A percentile compares a stretch with the other conserved stretches of the same genome.
phyloP scores from a whole-genome alignment of 2,113 vertebrate species.

The Corapipo altera region DNA sequence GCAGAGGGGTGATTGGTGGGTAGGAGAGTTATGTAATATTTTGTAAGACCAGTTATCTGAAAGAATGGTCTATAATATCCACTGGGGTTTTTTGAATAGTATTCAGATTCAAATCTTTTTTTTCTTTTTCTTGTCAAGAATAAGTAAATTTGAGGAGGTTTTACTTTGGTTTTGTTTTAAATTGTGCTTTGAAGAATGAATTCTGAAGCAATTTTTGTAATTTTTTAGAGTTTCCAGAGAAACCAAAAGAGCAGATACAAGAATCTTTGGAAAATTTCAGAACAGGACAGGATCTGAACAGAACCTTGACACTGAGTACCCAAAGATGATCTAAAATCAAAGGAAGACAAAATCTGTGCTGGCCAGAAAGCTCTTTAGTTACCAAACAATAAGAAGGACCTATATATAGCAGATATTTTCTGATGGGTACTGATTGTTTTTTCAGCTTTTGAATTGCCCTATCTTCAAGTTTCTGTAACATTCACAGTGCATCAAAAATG shows the following conservation, averaged over 20 bases:
- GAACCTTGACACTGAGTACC: neutral
- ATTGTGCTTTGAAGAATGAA: neutral
- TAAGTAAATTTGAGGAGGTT: neutral
- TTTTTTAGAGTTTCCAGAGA: neutral
- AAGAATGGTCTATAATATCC: neutral
- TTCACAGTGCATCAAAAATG: neutral
- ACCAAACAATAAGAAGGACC: neutral
- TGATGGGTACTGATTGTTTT: neutral
- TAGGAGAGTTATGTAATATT: neutral
- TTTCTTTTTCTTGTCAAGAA: neutral
- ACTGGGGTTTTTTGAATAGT: rapidly evolving
- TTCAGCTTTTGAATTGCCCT: neutral
- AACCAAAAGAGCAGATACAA: neutral
- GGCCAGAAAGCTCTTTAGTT: neutral
- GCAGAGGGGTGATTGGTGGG: neutral
- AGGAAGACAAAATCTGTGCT: neutral
- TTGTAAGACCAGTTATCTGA: neutral
- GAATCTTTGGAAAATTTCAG: neutral
- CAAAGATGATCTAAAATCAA: neutral
- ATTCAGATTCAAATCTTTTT: neutral
- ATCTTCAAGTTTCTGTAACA: neutral
- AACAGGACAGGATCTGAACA: neutral
- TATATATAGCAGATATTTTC: neutral
- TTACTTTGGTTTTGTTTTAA: neutral
- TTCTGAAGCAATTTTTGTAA: neutral